Evolutionary conservation across 2,113 vertebrate genomes (phyloP).

Genomic region (Ginglymostoma cirratum): DNA sequence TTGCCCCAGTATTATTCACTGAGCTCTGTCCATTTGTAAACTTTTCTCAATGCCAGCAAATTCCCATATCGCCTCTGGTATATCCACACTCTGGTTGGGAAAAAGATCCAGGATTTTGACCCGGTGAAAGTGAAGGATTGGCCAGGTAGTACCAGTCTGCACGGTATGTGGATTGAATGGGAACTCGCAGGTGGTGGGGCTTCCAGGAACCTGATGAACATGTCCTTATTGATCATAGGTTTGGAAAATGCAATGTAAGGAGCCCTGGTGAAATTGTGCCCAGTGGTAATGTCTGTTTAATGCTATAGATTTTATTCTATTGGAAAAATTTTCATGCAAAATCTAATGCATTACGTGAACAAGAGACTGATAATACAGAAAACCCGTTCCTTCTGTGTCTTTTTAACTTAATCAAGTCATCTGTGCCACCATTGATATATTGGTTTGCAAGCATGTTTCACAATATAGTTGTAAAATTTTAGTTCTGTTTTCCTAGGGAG

Average conservation of each 20-base stretch:
- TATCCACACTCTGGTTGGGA: no score
- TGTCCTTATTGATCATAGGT: no score
- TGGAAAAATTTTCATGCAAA: neutral
- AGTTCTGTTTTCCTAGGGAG: neutral
- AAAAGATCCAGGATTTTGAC: no score
- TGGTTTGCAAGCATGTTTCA: neutral
- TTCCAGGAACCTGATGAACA: no score
- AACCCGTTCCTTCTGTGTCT: neutral
- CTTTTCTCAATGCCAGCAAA: no score
- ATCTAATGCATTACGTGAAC: neutral
- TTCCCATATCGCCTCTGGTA: no score
- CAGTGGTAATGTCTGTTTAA: neutral
- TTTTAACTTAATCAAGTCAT: neutral
- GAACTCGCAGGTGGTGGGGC: no score
- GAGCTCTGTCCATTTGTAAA: neutral
- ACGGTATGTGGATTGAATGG: no score
- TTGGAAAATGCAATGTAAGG: no score
- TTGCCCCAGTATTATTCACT: neutral
- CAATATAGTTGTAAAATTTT: neutral
- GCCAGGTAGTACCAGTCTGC: no score
- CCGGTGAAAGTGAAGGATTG: no score
- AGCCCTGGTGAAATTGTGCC: neutral
- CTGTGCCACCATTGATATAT: neutral
- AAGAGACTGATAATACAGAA: neutral
- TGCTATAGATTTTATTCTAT: neutral